Evolutionary conservation across 2,797 vertebrate genomes (phyloP).

Genomic region (Tachyglossus aculeatus): DNA sequence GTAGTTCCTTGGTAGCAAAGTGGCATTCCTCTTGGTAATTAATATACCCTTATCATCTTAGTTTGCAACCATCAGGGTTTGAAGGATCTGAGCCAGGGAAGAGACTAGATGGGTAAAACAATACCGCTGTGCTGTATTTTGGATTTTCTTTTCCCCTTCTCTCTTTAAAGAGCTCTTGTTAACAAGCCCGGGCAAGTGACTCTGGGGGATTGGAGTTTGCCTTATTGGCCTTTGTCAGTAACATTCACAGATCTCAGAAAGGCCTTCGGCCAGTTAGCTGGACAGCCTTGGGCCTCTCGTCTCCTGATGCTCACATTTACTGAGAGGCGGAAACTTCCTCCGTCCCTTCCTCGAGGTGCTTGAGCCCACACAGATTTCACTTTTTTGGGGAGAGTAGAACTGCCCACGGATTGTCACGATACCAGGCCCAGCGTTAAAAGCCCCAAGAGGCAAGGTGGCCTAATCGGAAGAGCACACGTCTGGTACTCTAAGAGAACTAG

Average conservation of each 20-base stretch:
- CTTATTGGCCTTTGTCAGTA: constrained; percentile 2
- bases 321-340: constrained; percentile 33
- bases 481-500: too few relatives aligned
- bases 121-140: not conserved
- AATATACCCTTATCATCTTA: not conserved
- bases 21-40: not conserved
- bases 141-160: too few relatives aligned
- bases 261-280: not conserved
- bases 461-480: too few relatives aligned
- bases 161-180: not conserved
- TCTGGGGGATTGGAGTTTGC: not conserved
- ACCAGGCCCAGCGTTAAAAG: constrained; percentile 31
- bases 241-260: not conserved
- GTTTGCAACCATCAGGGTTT: not conserved
- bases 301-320: constrained; percentile 22
- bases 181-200: not conserved
- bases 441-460: too few relatives aligned
- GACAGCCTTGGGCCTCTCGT: too few relatives aligned
- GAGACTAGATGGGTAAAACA: not conserved
- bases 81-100: too few relatives aligned
- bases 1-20: constrained; percentile 17
- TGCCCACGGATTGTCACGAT: constrained; percentile 18
- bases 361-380: constrained; percentile 46
- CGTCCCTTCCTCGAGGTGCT: constrained; percentile 35
- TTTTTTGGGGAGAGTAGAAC: constrained; percentile 19